Percentiles rank a stretch among this genome's conserved stretches.
Evolutionary conservation across 2,888 invertebrate species (phyloP).

Genomic region (Pachydiplax longipennis): DNA sequence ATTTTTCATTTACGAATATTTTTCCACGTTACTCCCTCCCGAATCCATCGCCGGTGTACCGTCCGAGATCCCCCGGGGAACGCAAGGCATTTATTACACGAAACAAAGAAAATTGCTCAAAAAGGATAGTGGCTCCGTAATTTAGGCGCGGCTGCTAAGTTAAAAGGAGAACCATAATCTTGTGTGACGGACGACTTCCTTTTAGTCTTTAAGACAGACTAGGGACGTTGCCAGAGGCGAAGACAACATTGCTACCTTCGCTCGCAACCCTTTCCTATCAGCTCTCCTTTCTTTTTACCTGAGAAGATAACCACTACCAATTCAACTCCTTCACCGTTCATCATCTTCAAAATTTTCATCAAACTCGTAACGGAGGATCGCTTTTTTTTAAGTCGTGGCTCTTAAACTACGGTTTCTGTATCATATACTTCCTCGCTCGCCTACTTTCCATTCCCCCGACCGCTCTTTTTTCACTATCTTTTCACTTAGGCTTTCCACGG

Average conservation of each 20-base stretch:
- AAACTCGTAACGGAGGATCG: background rate
- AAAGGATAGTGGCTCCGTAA: constrained; percentile 8
- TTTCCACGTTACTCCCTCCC: background rate
- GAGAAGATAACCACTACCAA: background rate
- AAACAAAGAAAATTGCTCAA: constrained; percentile 41
- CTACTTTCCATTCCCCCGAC: background rate
- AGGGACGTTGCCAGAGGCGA: constrained; percentile 11
- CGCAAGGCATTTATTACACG: constrained; percentile 25
- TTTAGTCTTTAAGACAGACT: constrained; percentile 18
- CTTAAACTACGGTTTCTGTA: background rate
- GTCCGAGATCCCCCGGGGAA: constrained; percentile 6
- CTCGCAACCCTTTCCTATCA: background rate
- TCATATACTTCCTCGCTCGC: background rate
- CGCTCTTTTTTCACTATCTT: background rate
- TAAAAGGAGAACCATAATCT: constrained; percentile 33
- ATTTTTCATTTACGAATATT: constrained; percentile 27
- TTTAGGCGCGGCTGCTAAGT: constrained; percentile 43
- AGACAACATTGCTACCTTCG: background rate
- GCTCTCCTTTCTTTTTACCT: background rate
- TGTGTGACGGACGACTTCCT: constrained; percentile 41
- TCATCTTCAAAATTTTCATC: background rate
- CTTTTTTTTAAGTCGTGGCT: background rate
- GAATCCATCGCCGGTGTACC: background rate
- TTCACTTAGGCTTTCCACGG: background rate
- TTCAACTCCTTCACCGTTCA: background rate